Evolutionary conservation across 1,140 invertebrate species (phyloP).

Genomic region (Drosophila pandora): DNA sequence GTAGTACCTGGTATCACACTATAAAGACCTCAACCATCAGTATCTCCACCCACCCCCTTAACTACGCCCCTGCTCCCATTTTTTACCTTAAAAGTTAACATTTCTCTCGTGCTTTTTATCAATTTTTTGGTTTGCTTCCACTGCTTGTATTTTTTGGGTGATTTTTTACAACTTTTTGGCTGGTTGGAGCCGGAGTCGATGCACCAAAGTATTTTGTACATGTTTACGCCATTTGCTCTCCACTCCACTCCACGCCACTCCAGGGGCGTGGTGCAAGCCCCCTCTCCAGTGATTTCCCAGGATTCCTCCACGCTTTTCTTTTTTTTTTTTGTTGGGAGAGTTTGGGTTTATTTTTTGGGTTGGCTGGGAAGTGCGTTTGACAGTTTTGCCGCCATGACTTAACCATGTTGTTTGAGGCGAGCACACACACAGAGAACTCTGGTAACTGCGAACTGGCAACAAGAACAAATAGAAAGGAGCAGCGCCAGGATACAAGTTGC

Average conservation of each 20-base stretch:
- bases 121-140: constrained; percentile 31
- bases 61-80: neutral
- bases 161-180: constrained; percentile 11
- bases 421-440: neutral
- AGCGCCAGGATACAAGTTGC: constrained; percentile 37
- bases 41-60: neutral
- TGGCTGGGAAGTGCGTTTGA: constrained; percentile 54
- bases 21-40: neutral
- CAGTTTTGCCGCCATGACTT: constrained; percentile 73
- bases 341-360: no score
- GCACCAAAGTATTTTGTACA: constrained; percentile 78
- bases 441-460: neutral
- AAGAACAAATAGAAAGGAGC: constrained; percentile 26
- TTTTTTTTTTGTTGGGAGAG: neutral
- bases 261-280: constrained; percentile 2
- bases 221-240: constrained; percentile 72
- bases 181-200: constrained; percentile 18
- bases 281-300: constrained; percentile 17
- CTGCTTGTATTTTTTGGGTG: neutral
- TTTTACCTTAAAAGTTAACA: constrained; percentile 5
- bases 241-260: constrained; percentile 1
- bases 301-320: neutral
- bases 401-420: constrained; percentile 55
- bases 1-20: no score
- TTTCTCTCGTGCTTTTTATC: constrained; percentile 54